Percentiles rank a stretch among this genome's conserved stretches.
phyloP scores from a whole-genome alignment of 1,140 invertebrate species.

The Halictus rubicundus region DNA sequence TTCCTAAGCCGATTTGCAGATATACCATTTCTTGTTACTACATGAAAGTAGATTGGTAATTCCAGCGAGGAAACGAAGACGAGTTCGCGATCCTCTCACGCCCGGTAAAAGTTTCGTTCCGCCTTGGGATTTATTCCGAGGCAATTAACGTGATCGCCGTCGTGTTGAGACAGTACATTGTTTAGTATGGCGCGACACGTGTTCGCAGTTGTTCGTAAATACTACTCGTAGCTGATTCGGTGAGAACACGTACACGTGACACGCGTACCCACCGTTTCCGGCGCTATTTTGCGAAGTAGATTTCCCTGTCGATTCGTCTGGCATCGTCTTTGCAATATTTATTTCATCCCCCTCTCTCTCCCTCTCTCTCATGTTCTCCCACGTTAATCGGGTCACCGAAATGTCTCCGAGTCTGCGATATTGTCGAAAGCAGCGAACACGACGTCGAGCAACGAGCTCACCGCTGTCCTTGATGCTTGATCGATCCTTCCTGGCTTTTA shows the following conservation, averaged over 20 bases:
- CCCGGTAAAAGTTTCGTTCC: conserved; percentile 25
- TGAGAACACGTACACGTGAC: conserved; percentile 62
- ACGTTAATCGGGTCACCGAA: not conserved
- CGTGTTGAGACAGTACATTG: conserved; percentile 44
- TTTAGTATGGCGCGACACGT: conserved; percentile 61
- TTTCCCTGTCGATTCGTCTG: conserved; percentile 58
- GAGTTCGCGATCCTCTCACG: not conserved
- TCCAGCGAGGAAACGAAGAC: not conserved
- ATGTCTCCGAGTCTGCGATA: not conserved
- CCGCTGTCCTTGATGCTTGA: not conserved
- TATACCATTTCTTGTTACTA: too few relatives aligned
- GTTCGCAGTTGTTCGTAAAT: conserved; percentile 63
- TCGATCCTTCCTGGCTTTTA: not conserved
- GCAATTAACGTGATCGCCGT: conserved; percentile 54
- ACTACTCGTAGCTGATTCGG: conserved; percentile 42
- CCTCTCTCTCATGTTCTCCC: too few relatives aligned
- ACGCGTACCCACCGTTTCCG: conserved; percentile 49
- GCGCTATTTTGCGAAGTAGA: conserved; percentile 41
- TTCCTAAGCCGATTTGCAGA: too few relatives aligned
- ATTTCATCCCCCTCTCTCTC: not conserved
- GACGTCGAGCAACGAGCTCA: not conserved
- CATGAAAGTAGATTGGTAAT: too few relatives aligned
- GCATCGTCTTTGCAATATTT: conserved; percentile 41
- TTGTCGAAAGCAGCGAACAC: not conserved
- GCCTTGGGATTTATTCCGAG: conserved; percentile 46